Evolutionary conservation across 2,113 vertebrate species (phyloP).

Genomic region (Peromyscus maniculatus): DNA sequence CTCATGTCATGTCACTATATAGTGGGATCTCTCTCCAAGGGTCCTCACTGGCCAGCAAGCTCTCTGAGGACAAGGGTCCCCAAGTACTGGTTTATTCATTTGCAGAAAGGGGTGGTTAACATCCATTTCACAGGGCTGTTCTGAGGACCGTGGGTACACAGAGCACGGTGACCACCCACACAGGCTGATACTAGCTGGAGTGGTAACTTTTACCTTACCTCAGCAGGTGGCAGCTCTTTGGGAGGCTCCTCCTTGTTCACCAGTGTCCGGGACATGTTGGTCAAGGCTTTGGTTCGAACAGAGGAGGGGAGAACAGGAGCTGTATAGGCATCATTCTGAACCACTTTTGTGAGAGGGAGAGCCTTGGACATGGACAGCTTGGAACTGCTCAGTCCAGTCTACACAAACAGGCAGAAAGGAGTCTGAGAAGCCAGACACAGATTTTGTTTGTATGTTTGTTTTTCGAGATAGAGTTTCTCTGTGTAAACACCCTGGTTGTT

Average conservation of each 20-base stretch:
- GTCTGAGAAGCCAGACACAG: not conserved
- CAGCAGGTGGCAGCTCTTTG: slow-evolving; percentile 87
- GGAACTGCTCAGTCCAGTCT: slow-evolving; percentile 89
- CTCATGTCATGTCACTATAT: not conserved
- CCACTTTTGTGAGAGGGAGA: slow-evolving; percentile 96
- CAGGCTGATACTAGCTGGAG: not conserved
- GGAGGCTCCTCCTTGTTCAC: slow-evolving; percentile 89
- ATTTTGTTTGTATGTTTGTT: not conserved
- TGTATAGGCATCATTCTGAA: slow-evolving; percentile 96
- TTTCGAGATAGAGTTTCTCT: not conserved
- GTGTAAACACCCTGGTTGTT: not conserved
- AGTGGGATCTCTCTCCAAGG: not conserved
- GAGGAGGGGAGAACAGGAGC: slow-evolving; percentile 89
- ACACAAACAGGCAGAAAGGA: slow-evolving; percentile 60
- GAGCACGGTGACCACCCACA: not conserved
- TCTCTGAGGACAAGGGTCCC: not conserved
- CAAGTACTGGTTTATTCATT: not conserved
- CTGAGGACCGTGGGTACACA: not conserved
- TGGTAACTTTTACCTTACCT: slow-evolving; percentile 84
- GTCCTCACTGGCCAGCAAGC: not conserved
- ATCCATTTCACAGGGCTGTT: not conserved
- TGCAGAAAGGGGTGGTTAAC: not conserved
- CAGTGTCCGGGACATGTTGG: slow-evolving; percentile 93
- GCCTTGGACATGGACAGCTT: slow-evolving; percentile 92
- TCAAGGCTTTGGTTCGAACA: slow-evolving; percentile 88